Evolutionary conservation across 2,797 vertebrate genomes (phyloP).

Genomic region (Sebastes jordani): DNA sequence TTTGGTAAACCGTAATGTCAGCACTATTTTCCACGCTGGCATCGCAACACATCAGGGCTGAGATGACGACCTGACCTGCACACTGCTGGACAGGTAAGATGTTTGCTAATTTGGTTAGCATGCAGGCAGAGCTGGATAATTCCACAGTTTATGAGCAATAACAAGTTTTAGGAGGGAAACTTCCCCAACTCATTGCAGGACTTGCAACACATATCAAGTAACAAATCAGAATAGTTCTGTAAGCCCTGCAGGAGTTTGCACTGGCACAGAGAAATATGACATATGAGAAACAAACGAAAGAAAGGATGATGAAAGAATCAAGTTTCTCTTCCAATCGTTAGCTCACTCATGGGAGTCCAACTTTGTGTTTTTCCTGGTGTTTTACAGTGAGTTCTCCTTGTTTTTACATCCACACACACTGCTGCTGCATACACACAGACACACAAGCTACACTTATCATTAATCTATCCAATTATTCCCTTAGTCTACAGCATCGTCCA

Average conservation of each 20-base stretch:
- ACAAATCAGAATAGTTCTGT: not conserved
- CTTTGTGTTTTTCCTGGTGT: constrained; percentile 31
- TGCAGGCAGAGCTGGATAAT: not conserved
- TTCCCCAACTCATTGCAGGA: not conserved
- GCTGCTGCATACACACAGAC: not conserved
- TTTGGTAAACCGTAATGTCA: not conserved
- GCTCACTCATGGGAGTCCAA: constrained; percentile 7
- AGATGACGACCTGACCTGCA: not conserved
- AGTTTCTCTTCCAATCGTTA: constrained; percentile 10
- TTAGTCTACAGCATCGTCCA: constrained; percentile 35
- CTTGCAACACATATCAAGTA: not conserved
- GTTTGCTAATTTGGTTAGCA: constrained; percentile 7
- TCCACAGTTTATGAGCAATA: not conserved
- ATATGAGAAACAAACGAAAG: constrained; percentile 3
- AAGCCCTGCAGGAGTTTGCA: constrained; percentile 19
- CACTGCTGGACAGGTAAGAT: not conserved
- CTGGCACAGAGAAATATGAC: constrained; percentile 8
- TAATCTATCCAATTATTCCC: constrained; percentile 56
- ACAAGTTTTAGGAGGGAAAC: constrained; percentile 16
- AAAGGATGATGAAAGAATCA: constrained; percentile 33
- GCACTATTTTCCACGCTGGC: constrained; percentile 11
- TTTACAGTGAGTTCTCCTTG: not conserved
- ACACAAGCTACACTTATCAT: constrained; percentile 21
- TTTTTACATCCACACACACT: constrained; percentile 20
- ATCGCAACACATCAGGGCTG: not conserved